phyloP scores from a whole-genome alignment of 2,888 invertebrate species.

The Kryphioiulus occultus region DNA sequence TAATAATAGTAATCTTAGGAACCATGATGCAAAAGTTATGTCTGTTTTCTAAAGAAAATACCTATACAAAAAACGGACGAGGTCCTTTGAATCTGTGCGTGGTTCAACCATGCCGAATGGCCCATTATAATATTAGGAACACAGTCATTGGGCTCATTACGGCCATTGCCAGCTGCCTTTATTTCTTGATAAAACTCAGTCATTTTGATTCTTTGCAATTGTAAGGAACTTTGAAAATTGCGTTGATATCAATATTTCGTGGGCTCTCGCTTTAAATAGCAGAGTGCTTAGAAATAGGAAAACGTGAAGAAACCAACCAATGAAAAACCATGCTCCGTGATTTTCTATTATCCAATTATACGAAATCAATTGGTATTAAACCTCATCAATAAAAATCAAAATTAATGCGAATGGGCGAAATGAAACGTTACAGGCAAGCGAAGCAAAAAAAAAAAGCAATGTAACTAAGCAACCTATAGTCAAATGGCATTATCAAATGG shows the following conservation, averaged over 20 bases:
- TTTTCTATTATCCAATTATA: neutral
- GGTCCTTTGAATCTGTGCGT: neutral
- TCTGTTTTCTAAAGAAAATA: neutral
- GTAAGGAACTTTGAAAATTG: constrained; percentile 31
- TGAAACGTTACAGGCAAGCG: constrained; percentile 11
- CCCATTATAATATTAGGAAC: neutral
- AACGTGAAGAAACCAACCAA: neutral
- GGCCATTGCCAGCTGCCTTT: neutral
- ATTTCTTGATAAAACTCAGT: neutral
- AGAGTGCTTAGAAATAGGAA: neutral
- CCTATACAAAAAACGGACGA: neutral
- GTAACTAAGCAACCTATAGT: constrained; percentile 20
- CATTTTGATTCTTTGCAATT: constrained; percentile 9
- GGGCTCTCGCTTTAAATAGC: neutral
- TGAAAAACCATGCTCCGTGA: neutral
- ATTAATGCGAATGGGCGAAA: neutral
- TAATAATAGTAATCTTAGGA: neutral
- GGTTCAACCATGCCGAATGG: neutral
- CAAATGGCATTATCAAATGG: neutral
- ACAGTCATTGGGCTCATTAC: neutral
- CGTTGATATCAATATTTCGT: neutral
- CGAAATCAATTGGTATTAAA: neutral
- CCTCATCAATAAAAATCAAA: neutral
- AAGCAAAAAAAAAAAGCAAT: constrained; percentile 12
- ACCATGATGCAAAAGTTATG: neutral